These are phyloP conservation scores for Ectemnius lituratus DNA, from an alignment of 2,888 invertebrate species.

Conservation along the genomic window DNA sequence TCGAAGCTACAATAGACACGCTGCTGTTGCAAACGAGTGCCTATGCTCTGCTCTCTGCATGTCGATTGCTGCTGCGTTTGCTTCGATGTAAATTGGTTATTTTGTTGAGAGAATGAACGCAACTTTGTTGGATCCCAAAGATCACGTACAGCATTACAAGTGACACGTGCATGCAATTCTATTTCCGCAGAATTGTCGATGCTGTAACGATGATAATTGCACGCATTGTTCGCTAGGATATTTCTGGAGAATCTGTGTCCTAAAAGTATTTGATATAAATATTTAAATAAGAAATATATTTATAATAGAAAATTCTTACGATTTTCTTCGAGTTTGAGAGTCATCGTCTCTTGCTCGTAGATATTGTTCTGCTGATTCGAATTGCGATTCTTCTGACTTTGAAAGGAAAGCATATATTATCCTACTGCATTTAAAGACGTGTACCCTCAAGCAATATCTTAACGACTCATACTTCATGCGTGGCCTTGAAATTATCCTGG, in stretches of 20 bases:
- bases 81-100: slow-evolving; percentile 19
- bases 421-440: not conserved
- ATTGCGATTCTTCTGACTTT: not conserved
- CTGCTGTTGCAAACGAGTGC: slow-evolving; percentile 37
- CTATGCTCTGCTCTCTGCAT: slow-evolving; percentile 19
- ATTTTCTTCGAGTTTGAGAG: too few species aligned
- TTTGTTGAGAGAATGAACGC: slow-evolving; percentile 29
- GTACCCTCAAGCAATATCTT: slow-evolving; percentile 26
- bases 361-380: not conserved
- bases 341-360: too few species aligned
- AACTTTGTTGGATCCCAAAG: slow-evolving; percentile 59
- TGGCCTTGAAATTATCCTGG: slow-evolving; percentile 56
- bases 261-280: too few species aligned
- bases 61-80: slow-evolving; percentile 18
- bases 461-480: slow-evolving; percentile 57
- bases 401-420: slow-evolving; percentile 7
- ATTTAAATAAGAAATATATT: too few species aligned
- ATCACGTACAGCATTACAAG: slow-evolving; percentile 59
- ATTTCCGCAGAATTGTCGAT: slow-evolving; percentile 66
- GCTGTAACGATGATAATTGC: slow-evolving; percentile 55
- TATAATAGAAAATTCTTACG: too few species aligned
- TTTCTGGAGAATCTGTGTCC: too few species aligned
- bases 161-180: slow-evolving; percentile 65
- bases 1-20: slow-evolving; percentile 53
- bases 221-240: not conserved